phyloP scores from a whole-genome alignment of 1,140 invertebrate genomes.

The Drosophila melanica region DNA sequence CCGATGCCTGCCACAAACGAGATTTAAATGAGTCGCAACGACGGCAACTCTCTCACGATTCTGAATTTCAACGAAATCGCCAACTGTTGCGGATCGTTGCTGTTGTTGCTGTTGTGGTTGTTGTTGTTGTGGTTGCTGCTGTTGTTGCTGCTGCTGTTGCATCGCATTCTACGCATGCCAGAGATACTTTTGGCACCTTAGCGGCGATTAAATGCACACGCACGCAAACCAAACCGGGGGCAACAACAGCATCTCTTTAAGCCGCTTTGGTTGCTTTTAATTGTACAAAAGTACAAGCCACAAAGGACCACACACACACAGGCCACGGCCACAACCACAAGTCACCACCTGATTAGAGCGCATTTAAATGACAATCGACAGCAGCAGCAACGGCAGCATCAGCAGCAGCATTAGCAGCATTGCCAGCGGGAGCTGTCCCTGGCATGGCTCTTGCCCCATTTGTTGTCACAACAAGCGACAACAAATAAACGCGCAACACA shows the following conservation, averaged over 20 bases:
- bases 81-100: conserved; percentile 40
- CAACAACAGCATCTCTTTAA: conserved; percentile 32
- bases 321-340: not conserved
- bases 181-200: conserved; percentile 80
- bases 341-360: conserved; percentile 63
- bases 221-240: conserved; percentile 33
- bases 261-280: conserved; percentile 57
- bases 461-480: conserved; percentile 62
- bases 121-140: conserved; percentile 3
- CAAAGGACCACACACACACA: conserved; percentile 39
- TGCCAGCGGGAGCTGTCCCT: not conserved
- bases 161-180: conserved; percentile 73
- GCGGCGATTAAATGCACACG: conserved; percentile 78
- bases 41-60: conserved; percentile 77
- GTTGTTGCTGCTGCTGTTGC: conserved; percentile 6
- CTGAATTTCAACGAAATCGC: conserved; percentile 78
- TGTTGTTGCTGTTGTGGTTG: conserved; percentile 26
- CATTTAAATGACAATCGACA: conserved; percentile 78
- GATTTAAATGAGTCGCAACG: conserved; percentile 81
- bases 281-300: conserved; percentile 77
- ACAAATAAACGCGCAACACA: conserved; percentile 14
- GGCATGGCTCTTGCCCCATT: conserved; percentile 45
- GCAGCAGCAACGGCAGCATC: not conserved
- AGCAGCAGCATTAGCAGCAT: no score
- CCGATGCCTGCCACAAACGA: conserved; percentile 65